Evolutionary conservation across 2,888 invertebrate genomes (phyloP), one percentile per base, ranked within the genome.

Genomic region (Sinelater perroti): DNA sequence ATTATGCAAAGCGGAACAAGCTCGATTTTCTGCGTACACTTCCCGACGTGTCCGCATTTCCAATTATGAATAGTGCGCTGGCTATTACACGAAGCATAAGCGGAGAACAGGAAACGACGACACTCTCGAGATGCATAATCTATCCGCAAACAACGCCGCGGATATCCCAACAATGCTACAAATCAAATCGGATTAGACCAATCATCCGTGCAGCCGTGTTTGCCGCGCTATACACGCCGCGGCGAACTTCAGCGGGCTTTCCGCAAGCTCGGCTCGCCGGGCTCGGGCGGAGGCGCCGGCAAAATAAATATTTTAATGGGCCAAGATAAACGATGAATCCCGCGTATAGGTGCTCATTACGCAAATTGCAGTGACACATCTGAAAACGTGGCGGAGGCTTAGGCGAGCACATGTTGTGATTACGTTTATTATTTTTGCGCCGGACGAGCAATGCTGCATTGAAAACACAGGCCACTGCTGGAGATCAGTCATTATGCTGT

Each of bases 401-500:
- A 44, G 30, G 30, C 28, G 44, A 11, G 18, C 44, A 44, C 44
- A 42, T 42, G 24, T 44, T 44, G 44, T 44, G 44, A 30, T 30
- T 44, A 30, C 30, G 44, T 44, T 30, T 44, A 44, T 44, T 44
- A 44, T 28, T 44, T 28, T 24, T 44, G n/a, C 30, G n/a, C 7
- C 30, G 17, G 30, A 33, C 11, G 14, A 17, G 44, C 30, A 44
- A 44, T 44, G 44, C 30, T 8, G 30, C 28, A 47, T 33, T 47
- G 47, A 24, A 46, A 47, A 47, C 35, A 35, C 47, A 47, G 47
- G 21, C 47, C 21, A 28, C 16, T 21, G 47, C 47, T 47, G 13
- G 31, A 33, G 47, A 47, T 47, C 47, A 47, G 47, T 47, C 47
- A 47, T 47, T 47, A 47, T 47, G 16, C 33, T 35, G 47, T 47